A percentile compares a stretch with the other conserved stretches of the same genome.
Conservation (phyloP, 2,113 vertebrate genomes). For the Uria aalge region DNA sequence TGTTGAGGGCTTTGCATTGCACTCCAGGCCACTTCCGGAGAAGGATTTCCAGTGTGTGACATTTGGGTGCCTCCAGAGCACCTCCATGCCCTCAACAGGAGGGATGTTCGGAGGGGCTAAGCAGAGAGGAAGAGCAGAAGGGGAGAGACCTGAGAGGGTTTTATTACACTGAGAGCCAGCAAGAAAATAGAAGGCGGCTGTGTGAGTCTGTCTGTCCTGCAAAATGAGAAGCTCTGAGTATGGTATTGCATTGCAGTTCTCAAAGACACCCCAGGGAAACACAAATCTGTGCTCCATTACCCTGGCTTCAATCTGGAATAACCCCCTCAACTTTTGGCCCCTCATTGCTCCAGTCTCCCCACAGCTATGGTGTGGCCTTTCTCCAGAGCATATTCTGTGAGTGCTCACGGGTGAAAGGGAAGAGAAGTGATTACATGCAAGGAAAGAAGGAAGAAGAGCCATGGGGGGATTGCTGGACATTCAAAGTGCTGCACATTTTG, state of each 20-base stretch:
- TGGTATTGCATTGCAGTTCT: not conserved
- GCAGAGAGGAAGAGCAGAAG: not conserved
- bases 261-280: not conserved
- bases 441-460: slow-evolving; percentile 30
- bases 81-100: not conserved
- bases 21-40: not conserved
- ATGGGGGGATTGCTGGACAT: not conserved
- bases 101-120: not conserved
- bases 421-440: slow-evolving; percentile 9
- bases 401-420: not conserved
- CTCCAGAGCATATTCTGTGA: not conserved
- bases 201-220: not conserved
- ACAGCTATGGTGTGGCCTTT: not conserved
- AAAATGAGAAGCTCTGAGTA: not conserved
- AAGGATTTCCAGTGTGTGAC: not conserved
- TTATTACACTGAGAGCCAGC: not conserved
- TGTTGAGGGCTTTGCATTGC: not conserved
- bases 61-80: not conserved
- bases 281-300: not conserved
- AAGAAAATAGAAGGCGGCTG: not conserved
- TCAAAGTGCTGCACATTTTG: slow-evolving; percentile 26
- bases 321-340: not conserved
- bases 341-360: not conserved
- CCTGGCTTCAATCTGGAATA: not conserved
- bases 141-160: rapidly evolving